These are phyloP conservation scores for Euproctis similis DNA, from an alignment of 2,888 invertebrate species.

Conservation along the genomic window DNA sequence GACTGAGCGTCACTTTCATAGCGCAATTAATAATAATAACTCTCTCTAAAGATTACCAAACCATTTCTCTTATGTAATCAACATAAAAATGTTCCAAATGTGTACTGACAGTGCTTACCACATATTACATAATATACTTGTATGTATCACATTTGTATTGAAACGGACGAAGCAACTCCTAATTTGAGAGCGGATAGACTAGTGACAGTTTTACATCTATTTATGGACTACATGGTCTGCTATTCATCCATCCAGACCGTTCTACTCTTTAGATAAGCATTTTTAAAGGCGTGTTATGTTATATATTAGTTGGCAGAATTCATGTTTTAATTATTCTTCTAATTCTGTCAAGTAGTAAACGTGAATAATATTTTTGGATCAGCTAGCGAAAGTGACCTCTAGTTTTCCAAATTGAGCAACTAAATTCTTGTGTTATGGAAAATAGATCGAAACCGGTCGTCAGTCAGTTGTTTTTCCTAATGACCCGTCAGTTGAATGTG, in stretches of 20 bases:
- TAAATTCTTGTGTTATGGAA: no score
- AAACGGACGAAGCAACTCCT: slow-evolving; percentile 29
- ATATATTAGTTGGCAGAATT: slow-evolving; percentile 7
- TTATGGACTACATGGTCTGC: slow-evolving; percentile 21
- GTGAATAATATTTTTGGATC: no score
- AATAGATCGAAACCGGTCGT: no score
- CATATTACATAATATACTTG: slow-evolving; percentile 32
- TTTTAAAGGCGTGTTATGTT: slow-evolving; percentile 12
- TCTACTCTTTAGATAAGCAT: slow-evolving; percentile 17
- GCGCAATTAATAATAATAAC: no score
- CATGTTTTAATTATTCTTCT: no score
- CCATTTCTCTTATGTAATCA: slow-evolving; percentile 22
- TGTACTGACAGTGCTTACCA: neutral
- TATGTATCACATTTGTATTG: slow-evolving; percentile 33
- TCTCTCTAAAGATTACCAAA: slow-evolving; percentile 1
- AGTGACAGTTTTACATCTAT: slow-evolving; percentile 13
- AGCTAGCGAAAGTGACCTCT: no score
- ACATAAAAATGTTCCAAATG: slow-evolving; percentile 11
- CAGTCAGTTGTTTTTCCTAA: no score
- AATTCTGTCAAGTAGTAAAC: no score
- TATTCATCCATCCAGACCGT: slow-evolving; percentile 8
- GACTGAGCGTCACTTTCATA: no score
- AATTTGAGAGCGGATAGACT: slow-evolving; percentile 35
- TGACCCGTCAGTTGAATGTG: no score
- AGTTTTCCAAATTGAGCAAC: no score